Evolutionary conservation across 2,113 vertebrate genomes (phyloP).

Genomic region (Himantopus leucocephalus): DNA sequence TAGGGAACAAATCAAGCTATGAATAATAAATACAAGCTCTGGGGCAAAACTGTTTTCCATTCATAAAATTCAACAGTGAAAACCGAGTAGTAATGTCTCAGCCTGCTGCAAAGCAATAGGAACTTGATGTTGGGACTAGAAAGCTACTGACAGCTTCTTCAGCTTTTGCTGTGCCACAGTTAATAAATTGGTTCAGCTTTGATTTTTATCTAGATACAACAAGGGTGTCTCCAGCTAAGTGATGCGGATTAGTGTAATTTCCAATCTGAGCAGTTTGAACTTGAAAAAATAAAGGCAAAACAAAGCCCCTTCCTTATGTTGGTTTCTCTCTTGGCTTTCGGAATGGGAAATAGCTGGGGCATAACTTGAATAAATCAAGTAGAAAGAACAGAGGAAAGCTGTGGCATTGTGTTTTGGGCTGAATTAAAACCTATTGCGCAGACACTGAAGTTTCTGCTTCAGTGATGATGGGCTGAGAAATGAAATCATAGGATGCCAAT

Average conservation of each 20-base stretch:
- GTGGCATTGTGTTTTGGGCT: background rate
- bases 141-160: background rate
- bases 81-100: background rate
- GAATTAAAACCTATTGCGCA: background rate
- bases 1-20: background rate
- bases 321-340: background rate
- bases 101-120: background rate
- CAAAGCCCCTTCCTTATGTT: background rate
- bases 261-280: background rate
- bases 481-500: background rate
- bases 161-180: background rate
- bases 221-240: background rate
- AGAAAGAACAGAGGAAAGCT: background rate
- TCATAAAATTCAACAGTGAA: constrained; percentile 12
- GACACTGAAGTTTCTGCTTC: background rate
- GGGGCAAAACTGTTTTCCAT: background rate
- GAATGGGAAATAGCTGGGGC: background rate
- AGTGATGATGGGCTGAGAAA: background rate
- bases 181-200: background rate
- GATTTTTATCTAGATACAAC: background rate
- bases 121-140: background rate
- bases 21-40: constrained; percentile 26
- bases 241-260: background rate
- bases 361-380: constrained; percentile 4
- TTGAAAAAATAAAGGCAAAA: background rate